Base-by-base conservation (phyloP, 2,888 invertebrate genomes). In the Amaurobius ferox region DNA sequence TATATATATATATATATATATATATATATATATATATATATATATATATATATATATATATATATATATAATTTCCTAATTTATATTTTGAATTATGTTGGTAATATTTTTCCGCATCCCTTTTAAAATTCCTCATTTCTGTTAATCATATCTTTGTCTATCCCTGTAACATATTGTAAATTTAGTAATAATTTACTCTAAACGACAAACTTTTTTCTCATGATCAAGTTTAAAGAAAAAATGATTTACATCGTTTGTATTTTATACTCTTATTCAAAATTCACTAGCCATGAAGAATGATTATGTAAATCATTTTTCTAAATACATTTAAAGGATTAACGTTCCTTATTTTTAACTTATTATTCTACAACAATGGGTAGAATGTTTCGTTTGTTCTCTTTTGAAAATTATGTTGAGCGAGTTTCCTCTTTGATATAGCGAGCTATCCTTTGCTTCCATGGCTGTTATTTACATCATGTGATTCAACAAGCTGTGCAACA, bases 281-380 rank as follows among this genome's bases (percentile, higher is more conserved):
- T 5, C 35, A 35, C 5, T 11, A 35, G 35, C 35, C 6, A 5
- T 35, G 11, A 11, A 35, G n/a, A 35, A 35, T 35, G 11, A 35
- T 7, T 35, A 35, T 7, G 11, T 35, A 35, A 35, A 35, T 35
- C 6, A 5, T 5, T 11, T 35, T 35, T 11, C n/a, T n/a, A 81
- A 81, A 68, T 70, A 70, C 62, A 23, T 81, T 81, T 81, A 74
- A 68, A 48, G 70, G 76, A 76, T 83, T 83, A 76, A 61, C 40
- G 26, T 66, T 40, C 72, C 44, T 66, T 71, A 64, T 64, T 70
- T 30, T 79, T 62, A 30, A 29, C 71, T 72, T 79, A 79, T 79
- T 79, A 72, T 72, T 66, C 28, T 19, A 23, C 55, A 16, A 55
- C 55, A 23, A 55, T 23, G 23, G 23, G 2, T 3, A 11, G 23